phyloP scores from a whole-genome alignment of 1,140 invertebrate genomes.

The Drosophila nikananu region DNA sequence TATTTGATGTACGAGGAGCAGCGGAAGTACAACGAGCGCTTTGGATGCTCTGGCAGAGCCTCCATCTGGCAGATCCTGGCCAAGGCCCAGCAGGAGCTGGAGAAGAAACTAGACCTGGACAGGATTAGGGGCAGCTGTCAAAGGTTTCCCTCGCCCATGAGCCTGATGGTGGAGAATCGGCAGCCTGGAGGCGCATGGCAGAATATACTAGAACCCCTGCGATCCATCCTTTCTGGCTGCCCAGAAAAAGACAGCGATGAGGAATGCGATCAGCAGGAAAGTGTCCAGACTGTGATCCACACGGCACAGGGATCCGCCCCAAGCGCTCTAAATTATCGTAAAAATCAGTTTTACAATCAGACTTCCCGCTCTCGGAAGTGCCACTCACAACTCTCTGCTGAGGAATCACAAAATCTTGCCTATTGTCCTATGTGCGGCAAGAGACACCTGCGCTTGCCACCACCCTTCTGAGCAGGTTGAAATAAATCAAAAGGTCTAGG shows the following conservation, averaged over 20 bases:
- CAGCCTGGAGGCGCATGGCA: neutral
- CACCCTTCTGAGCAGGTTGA: conserved; percentile 7
- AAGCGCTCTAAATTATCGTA: neutral
- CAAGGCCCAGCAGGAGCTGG: conserved; percentile 43
- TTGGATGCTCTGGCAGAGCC: neutral
- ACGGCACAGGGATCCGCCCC: neutral
- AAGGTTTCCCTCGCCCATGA: conserved; percentile 63
- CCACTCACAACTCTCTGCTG: neutral
- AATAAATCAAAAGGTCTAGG: conserved; percentile 21
- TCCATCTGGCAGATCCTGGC: conserved; percentile 63
- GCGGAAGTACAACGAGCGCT: conserved; percentile 31
- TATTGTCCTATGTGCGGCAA: conserved; percentile 26
- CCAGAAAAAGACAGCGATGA: neutral
- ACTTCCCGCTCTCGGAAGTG: neutral
- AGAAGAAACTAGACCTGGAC: conserved; percentile 42
- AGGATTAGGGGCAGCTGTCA: conserved; percentile 13
- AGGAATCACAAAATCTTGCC: neutral
- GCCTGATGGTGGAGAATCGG: conserved; percentile 31
- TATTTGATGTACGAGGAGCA: conserved; percentile 63
- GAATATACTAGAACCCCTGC: conserved; percentile 13
- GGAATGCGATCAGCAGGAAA: neutral
- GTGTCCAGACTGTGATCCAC: no score
- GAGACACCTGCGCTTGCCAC: conserved; percentile 31
- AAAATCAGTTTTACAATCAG: neutral
- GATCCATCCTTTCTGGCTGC: conserved; percentile 17